Evolutionary conservation across 2,113 vertebrate species (phyloP).

Genomic region (Verasper variegatus): DNA sequence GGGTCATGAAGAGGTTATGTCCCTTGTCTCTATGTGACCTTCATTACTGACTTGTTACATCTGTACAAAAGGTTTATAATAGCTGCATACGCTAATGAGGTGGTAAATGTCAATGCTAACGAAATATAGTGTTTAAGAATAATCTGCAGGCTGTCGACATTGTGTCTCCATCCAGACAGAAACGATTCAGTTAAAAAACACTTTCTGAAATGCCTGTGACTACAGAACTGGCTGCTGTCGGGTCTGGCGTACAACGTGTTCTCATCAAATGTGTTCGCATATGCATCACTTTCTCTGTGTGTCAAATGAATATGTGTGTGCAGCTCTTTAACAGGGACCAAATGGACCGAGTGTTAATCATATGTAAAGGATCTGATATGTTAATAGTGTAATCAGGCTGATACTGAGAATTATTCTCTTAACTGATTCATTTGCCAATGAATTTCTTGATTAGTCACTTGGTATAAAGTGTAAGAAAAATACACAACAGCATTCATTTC

Average conservation of each 20-base stretch:
- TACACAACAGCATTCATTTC: too few species aligned
- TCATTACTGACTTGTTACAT: not conserved
- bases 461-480: not conserved
- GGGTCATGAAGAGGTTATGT: not conserved
- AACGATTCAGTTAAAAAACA: not conserved
- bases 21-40: slow-evolving; percentile 22
- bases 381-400: not conserved
- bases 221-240: too few species aligned
- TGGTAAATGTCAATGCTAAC: slow-evolving; percentile 21
- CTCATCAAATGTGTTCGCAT: not conserved
- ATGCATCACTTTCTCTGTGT: not conserved
- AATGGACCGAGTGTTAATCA: not conserved
- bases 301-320: not conserved
- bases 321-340: not conserved
- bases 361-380: not conserved
- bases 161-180: not conserved
- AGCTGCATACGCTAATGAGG: not conserved
- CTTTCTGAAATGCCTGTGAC: too few species aligned
- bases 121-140: not conserved
- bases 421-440: not conserved
- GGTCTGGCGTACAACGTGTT: not conserved
- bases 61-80: not conserved
- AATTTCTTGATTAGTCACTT: not conserved
- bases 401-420: not conserved
- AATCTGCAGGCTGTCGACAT: not conserved